Percentiles rank a stretch among this genome's conserved stretches.
Evolutionary conservation across 1,140 invertebrate genomes (phyloP).

Genomic region (Achroia grisella): DNA sequence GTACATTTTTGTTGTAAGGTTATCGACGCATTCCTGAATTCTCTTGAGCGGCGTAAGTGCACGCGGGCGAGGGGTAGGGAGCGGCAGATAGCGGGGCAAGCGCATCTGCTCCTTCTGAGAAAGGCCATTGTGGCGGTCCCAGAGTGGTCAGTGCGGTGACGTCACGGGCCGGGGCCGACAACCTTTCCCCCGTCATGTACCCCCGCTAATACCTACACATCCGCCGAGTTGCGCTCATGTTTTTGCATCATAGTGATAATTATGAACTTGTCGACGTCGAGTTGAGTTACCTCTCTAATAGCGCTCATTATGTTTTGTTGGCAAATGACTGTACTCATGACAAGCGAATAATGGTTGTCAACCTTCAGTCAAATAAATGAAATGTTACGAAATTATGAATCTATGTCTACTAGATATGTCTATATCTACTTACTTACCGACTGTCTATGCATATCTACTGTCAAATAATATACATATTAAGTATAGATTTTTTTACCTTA

Average conservation of each 20-base stretch:
- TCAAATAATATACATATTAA: too few relatives aligned
- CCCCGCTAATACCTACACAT: conserved; percentile 20
- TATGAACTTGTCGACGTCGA: conserved; percentile 6
- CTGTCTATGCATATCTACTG: background rate
- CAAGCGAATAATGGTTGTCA: too few relatives aligned
- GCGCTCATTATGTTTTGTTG: background rate
- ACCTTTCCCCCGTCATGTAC: conserved; percentile 41
- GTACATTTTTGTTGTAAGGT: conserved; percentile 15
- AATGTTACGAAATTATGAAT: too few relatives aligned
- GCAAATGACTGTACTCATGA: too few relatives aligned
- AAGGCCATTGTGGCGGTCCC: conserved; percentile 61
- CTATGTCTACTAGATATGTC: background rate
- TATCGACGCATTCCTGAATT: conserved; percentile 14
- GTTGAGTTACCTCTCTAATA: too few relatives aligned
- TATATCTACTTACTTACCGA: background rate
- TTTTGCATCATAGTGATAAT: conserved; percentile 16
- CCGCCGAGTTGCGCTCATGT: conserved; percentile 16
- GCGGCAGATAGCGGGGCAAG: conserved; percentile 48
- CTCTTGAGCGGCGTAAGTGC: conserved; percentile 20
- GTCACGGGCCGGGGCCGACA: conserved; percentile 65
- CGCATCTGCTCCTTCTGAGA: conserved; percentile 67
- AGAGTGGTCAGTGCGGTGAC: conserved; percentile 65
- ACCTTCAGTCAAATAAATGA: too few relatives aligned
- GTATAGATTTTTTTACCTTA: too few relatives aligned
- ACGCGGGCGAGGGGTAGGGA: conserved; percentile 27